phyloP scores from a whole-genome alignment of 2,888 invertebrate species.

The Synergus umbraculus region DNA sequence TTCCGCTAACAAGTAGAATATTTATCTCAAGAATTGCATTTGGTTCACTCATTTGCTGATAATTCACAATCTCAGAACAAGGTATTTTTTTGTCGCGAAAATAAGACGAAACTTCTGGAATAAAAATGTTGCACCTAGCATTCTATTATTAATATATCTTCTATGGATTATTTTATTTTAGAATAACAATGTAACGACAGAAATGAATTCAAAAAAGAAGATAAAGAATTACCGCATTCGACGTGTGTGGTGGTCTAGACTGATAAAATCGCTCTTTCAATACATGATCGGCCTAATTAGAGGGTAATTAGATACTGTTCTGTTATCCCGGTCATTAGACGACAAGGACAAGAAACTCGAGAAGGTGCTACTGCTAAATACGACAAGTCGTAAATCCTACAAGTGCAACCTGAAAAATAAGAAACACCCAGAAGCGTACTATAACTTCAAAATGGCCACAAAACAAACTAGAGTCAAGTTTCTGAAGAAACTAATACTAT shows the following conservation, averaged over 20 bases:
- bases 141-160: too few species aligned
- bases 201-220: not conserved
- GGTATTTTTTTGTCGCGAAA: too few species aligned
- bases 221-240: not conserved
- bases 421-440: not conserved
- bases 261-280: slow-evolving; percentile 38
- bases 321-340: slow-evolving; percentile 38
- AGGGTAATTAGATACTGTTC: slow-evolving; percentile 47
- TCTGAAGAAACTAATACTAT: not conserved
- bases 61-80: not conserved
- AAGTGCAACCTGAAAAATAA: not conserved
- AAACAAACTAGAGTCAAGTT: not conserved
- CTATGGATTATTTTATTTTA: too few species aligned
- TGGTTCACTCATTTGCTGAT: not conserved
- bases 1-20: not conserved
- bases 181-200: too few species aligned
- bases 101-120: too few species aligned
- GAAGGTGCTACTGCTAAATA: slow-evolving; percentile 1
- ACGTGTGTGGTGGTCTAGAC: slow-evolving; percentile 2
- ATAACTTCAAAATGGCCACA: not conserved
- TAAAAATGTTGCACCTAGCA: too few species aligned
- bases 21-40: not conserved
- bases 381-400: not conserved
- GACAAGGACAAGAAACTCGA: slow-evolving; percentile 39
- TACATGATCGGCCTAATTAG: slow-evolving; percentile 46